A percentile compares a stretch with the other conserved stretches of the same genome.
Evolutionary conservation across 2,113 vertebrate species (phyloP).

Genomic region (Brachirus orientalis): DNA sequence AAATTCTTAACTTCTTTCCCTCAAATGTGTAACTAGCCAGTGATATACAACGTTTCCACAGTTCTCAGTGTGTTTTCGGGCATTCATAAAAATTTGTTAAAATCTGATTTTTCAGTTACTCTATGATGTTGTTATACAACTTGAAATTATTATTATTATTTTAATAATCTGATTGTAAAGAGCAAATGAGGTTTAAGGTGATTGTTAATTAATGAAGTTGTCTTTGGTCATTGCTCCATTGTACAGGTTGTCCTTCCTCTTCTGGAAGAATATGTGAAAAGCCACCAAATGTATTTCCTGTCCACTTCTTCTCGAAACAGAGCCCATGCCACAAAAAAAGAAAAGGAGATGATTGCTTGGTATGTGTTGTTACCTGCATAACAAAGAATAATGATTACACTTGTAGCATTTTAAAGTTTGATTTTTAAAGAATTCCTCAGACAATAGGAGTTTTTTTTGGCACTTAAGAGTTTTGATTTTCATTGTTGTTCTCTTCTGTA

Average conservation of each 20-base stretch:
- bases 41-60: no score
- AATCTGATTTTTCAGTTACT: not conserved
- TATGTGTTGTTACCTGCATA: conserved; percentile 57
- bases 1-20: not conserved
- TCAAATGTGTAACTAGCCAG: no score
- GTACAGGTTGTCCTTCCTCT: conserved; percentile 91
- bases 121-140: not conserved
- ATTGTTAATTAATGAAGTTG: conserved; percentile 1
- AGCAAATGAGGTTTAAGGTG: not conserved
- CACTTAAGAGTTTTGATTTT: no score
- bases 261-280: conserved; percentile 94
- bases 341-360: conserved; percentile 96
- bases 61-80: not conserved
- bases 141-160: not conserved
- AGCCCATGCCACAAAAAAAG: conserved; percentile 91
- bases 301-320: conserved; percentile 84
- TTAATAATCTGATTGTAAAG: not conserved
- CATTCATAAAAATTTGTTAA: not conserved
- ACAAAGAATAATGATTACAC: not conserved
- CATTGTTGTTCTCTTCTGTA: conserved; percentile 1
- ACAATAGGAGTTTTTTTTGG: not conserved
- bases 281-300: conserved; percentile 90
- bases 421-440: not conserved
- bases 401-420: not conserved
- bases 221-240: not conserved